Evolutionary conservation across 2,797 vertebrate genomes (phyloP).

Genomic region (Lutjanus campechanus): DNA sequence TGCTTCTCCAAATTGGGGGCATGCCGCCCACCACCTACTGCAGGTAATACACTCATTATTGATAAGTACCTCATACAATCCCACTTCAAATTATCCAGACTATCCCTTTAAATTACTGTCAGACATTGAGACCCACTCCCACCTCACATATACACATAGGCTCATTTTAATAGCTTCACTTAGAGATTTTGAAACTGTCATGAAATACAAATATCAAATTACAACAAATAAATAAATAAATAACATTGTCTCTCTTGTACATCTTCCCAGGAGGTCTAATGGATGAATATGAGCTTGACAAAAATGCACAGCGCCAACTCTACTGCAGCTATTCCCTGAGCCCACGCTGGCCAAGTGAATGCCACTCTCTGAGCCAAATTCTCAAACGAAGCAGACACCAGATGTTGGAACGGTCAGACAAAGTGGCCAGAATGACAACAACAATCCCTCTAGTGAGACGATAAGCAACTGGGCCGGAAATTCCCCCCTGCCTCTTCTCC

Average conservation of each 20-base stretch:
- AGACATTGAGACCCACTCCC: background rate
- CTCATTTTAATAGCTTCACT: background rate
- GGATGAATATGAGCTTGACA: conserved; percentile 11
- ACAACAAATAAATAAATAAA: background rate
- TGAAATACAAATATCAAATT: conserved; percentile 22
- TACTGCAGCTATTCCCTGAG: conserved; percentile 29
- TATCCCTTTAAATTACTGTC: too few relatives aligned
- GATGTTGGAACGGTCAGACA: conserved; percentile 48
- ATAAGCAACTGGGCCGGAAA: conserved; percentile 25
- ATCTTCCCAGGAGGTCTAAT: conserved; percentile 9
- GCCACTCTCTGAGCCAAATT: conserved; percentile 42
- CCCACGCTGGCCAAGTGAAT: conserved; percentile 3
- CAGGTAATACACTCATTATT: too few relatives aligned
- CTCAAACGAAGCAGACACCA: conserved; percentile 48
- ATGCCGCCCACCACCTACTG: too few relatives aligned
- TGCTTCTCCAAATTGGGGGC: too few relatives aligned
- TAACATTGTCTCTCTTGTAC: background rate
- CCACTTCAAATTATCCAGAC: too few relatives aligned
- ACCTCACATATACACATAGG: background rate
- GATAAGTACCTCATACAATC: too few relatives aligned
- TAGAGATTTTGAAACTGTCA: background rate
- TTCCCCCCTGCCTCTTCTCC: conserved; percentile 22
- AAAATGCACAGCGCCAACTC: conserved; percentile 1
- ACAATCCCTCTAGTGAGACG: conserved; percentile 19
- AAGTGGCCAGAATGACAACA: conserved; percentile 54